Percentiles rank a stretch among this genome's conserved stretches.
Evolutionary conservation across 2,797 vertebrate species (phyloP).

Genomic region (Xenentodon cancila): DNA sequence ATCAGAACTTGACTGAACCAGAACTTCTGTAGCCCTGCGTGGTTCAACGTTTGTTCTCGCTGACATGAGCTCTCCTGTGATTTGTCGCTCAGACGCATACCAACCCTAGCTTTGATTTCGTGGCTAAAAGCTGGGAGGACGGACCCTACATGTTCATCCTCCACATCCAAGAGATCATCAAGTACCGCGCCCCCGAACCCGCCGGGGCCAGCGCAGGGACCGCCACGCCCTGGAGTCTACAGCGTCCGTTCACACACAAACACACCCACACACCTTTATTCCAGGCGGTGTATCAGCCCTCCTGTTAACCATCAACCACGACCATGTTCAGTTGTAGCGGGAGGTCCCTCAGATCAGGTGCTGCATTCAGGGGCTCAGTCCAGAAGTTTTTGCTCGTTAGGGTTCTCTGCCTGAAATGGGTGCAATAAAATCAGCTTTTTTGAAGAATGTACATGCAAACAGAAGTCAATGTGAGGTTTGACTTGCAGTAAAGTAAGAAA

Average conservation of each 20-base stretch:
- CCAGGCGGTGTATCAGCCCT: background rate
- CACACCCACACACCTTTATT: background rate
- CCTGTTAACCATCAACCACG: background rate
- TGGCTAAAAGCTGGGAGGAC: slow-evolving; percentile 82
- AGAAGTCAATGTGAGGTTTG: too few species aligned
- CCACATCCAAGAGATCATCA: slow-evolving; percentile 29
- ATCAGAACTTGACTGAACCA: background rate
- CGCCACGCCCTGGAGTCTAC: slow-evolving; percentile 51
- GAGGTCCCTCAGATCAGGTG: too few species aligned
- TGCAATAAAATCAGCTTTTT: too few species aligned
- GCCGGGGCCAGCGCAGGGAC: too few species aligned
- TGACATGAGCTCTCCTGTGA: background rate
- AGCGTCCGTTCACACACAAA: slow-evolving; percentile 59
- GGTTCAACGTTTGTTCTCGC: too few species aligned
- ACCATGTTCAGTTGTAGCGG: too few species aligned
- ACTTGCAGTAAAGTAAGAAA: too few species aligned
- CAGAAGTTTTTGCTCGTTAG: too few species aligned
- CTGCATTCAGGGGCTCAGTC: background rate
- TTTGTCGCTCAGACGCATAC: background rate
- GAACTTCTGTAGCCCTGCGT: too few species aligned
- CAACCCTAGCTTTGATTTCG: background rate
- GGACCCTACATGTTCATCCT: slow-evolving; percentile 85
- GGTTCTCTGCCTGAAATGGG: too few species aligned
- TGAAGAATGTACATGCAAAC: too few species aligned
- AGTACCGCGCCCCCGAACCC: accelerated